Evolutionary conservation across 2,113 vertebrate genomes (phyloP).

Genomic region (Ammodytes dubius): DNA sequence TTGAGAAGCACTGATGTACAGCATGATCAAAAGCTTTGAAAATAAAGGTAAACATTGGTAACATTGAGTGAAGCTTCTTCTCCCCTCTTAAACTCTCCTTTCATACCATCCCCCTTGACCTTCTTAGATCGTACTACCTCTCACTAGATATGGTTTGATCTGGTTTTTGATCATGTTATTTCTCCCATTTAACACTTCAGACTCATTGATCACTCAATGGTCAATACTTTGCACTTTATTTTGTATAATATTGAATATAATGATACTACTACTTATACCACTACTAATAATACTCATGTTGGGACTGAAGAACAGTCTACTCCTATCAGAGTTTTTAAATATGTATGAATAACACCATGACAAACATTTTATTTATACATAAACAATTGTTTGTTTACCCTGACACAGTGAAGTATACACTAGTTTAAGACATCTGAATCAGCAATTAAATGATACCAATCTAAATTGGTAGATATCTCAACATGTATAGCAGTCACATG

Average conservation of each 20-base stretch:
- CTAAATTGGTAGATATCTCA: neutral
- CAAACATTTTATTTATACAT: conserved; percentile 25
- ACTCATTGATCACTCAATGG: neutral
- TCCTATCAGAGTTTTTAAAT: neutral
- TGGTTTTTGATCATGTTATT: neutral
- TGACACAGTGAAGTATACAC: neutral
- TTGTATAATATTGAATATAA: neutral
- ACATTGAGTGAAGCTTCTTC: neutral
- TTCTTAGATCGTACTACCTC: neutral
- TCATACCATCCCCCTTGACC: neutral
- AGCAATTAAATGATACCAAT: neutral
- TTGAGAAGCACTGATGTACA: too few relatives aligned
- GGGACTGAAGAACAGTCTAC: neutral
- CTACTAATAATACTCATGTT: neutral
- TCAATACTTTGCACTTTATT: neutral
- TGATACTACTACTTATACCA: too few relatives aligned
- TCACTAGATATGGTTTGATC: neutral
- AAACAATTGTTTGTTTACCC: neutral
- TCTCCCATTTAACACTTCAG: neutral
- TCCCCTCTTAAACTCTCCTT: neutral
- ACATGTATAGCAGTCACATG: neutral
- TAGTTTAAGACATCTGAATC: neutral
- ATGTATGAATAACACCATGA: neutral
- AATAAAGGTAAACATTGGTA: neutral
- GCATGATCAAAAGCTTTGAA: neutral